Evolutionary conservation across 2,888 invertebrate genomes (phyloP).

Genomic region (Diplolepis rosae): DNA sequence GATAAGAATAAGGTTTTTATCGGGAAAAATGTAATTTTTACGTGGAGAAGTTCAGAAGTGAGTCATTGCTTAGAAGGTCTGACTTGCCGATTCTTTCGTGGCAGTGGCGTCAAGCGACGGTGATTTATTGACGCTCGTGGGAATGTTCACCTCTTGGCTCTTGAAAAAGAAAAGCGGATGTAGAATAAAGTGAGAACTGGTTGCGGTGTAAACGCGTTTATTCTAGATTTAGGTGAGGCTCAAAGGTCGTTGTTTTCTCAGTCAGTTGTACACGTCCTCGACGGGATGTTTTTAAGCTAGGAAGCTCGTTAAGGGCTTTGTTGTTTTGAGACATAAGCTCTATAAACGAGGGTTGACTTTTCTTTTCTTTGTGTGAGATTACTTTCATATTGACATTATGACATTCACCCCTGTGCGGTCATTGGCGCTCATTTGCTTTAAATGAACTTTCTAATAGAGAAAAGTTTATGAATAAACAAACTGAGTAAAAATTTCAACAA

Average conservation of each 20-base stretch:
- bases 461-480: too few relatives aligned
- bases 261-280: not conserved
- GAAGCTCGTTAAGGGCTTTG: conserved; percentile 17
- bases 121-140: not conserved
- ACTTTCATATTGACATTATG: conserved; percentile 7
- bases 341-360: conserved; percentile 17
- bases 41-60: conserved; percentile 17
- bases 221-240: conserved; percentile 12
- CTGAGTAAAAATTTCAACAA: too few relatives aligned
- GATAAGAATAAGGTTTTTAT: not conserved
- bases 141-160: not conserved
- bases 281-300: conserved; percentile 6
- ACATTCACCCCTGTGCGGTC: not conserved
- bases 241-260: conserved; percentile 3
- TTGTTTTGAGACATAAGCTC: conserved; percentile 22
- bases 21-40: not conserved
- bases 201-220: conserved; percentile 21
- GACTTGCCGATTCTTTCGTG: conserved; percentile 22
- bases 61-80: conserved; percentile 31
- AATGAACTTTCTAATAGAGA: too few relatives aligned
- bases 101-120: not conserved
- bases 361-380: conserved; percentile 1
- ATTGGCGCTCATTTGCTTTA: conserved; percentile 5
- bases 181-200: not conserved
- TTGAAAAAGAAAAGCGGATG: not conserved